phyloP scores from a whole-genome alignment of 2,797 vertebrate genomes.

The Bradypodion pumilum region DNA sequence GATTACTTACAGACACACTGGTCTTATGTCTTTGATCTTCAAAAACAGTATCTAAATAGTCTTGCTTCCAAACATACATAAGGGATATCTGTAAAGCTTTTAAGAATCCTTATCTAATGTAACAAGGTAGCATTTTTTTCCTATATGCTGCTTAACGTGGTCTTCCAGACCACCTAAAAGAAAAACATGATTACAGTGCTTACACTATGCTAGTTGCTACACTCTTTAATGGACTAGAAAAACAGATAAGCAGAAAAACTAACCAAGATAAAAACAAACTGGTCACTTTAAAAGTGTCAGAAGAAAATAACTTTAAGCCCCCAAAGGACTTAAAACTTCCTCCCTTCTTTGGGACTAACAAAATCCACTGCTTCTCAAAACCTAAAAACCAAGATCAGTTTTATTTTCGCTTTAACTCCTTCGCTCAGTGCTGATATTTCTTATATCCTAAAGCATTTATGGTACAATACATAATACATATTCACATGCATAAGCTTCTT shows the following conservation, averaged over 20 bases:
- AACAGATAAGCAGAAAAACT: neutral
- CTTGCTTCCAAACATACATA: neutral
- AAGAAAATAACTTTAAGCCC: neutral
- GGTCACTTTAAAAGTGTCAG: neutral
- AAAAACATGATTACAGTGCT: neutral
- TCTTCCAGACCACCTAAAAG: neutral
- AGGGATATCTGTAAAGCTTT: neutral
- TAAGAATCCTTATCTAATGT: neutral
- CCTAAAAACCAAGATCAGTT: neutral
- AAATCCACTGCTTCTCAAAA: neutral
- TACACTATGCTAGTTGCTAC: neutral
- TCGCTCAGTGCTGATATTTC: neutral
- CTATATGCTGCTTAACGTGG: neutral
- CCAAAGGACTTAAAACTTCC: neutral
- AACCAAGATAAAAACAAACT: neutral
- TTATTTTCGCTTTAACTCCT: neutral
- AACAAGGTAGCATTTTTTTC: neutral
- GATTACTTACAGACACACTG: conserved; percentile 18
- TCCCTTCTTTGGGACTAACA: neutral
- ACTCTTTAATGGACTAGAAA: neutral
- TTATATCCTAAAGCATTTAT: neutral
- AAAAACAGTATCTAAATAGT: conserved; percentile 10
- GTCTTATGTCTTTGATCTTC: neutral
- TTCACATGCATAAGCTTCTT: neutral
- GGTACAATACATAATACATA: neutral